Evolutionary conservation across 2,888 invertebrate species (phyloP).

Genomic region (Tenthredo amoena): DNA sequence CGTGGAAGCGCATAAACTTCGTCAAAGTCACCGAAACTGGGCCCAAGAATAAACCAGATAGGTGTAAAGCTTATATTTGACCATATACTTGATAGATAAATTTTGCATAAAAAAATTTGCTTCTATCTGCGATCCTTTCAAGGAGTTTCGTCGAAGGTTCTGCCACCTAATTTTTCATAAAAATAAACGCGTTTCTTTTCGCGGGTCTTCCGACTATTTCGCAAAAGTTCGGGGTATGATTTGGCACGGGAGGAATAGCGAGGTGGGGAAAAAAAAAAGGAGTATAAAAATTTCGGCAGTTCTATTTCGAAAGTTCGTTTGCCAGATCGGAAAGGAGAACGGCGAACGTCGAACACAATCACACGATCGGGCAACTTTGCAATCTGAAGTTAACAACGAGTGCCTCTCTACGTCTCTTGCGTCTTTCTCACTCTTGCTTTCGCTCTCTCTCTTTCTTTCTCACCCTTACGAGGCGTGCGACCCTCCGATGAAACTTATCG

Average conservation of each 20-base stretch:
- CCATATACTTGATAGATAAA: no score
- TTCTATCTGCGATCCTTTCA: background rate
- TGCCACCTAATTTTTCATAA: background rate
- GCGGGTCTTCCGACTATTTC: background rate
- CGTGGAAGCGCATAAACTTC: background rate
- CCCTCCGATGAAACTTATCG: conserved; percentile 60
- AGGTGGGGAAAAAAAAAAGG: background rate
- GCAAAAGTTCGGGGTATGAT: background rate
- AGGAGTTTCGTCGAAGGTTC: background rate
- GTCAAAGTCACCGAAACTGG: background rate
- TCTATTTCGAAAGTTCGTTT: conserved; percentile 33
- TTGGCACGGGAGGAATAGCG: background rate
- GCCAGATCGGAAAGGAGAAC: conserved; percentile 24
- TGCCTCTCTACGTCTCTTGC: conserved; percentile 54
- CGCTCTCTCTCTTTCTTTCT: conserved; percentile 38
- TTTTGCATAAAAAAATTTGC: background rate
- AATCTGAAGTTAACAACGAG: conserved; percentile 70
- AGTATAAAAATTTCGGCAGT: conserved; percentile 27
- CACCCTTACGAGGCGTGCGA: conserved; percentile 41
- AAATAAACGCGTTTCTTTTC: background rate
- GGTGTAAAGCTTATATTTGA: background rate
- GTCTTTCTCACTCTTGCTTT: conserved; percentile 40
- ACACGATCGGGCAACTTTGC: conserved; percentile 73
- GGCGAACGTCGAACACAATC: conserved; percentile 68
- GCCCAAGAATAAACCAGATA: conserved; percentile 7